Evolutionary conservation across 2,797 vertebrate species (phyloP).

Genomic region (Lutjanus argentimaculatus): DNA sequence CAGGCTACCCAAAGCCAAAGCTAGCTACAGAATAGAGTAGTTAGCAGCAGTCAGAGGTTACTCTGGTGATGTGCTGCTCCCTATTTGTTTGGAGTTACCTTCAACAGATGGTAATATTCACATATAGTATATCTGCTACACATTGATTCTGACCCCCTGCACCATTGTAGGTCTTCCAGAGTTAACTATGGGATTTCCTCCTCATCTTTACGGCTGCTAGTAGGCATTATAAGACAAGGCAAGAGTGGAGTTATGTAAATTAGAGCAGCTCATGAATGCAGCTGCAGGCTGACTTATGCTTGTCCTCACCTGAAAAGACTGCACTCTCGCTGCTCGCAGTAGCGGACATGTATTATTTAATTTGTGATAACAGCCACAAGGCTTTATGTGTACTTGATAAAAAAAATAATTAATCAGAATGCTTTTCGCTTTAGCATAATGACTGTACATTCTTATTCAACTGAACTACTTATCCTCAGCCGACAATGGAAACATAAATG

Average conservation of each 20-base stretch:
- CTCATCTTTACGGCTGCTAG: not conserved
- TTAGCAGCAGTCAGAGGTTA: no score
- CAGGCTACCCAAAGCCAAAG: no score
- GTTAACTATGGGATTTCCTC: not conserved
- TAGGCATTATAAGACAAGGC: not conserved
- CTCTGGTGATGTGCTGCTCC: no score
- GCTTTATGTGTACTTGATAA: not conserved
- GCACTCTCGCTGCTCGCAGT: not conserved
- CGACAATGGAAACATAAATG: constrained; percentile 1
- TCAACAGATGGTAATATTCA: not conserved
- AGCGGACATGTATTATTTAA: not conserved
- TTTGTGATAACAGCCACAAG: not conserved
- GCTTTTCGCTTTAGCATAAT: not conserved
- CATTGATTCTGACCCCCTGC: not conserved
- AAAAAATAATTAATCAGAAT: not conserved
- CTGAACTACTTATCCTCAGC: not conserved
- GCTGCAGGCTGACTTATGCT: not conserved
- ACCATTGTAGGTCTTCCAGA: not conserved
- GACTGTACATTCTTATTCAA: not conserved
- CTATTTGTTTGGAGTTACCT: no score
- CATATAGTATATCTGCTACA: not conserved
- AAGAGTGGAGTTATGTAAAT: not conserved
- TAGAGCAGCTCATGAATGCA: not conserved
- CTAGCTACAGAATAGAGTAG: no score
- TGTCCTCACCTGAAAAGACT: not conserved